Conservation (phyloP, 2,113 vertebrate species). For the Otolemur garnettii region DNA sequence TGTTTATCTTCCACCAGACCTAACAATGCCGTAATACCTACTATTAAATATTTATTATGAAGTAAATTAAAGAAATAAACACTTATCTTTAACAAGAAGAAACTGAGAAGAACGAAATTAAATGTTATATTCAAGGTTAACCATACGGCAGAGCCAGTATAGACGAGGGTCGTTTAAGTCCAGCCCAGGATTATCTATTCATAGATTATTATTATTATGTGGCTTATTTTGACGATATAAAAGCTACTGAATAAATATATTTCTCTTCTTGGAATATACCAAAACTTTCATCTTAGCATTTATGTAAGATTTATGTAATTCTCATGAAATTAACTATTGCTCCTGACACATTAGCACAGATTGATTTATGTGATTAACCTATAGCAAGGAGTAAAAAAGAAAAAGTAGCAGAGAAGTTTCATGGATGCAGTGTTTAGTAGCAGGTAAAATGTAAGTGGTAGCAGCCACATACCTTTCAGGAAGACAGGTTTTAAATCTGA, state of each 20-base stretch:
- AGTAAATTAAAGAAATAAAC: not conserved
- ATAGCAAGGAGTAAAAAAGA: not conserved
- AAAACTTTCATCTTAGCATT: not conserved
- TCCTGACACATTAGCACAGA: not conserved
- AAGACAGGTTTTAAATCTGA: not conserved
- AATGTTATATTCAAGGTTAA: not conserved
- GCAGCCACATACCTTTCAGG: not conserved
- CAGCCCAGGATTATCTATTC: not conserved
- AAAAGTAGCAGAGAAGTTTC: not conserved
- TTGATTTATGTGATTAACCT: not conserved
- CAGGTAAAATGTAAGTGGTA: not conserved
- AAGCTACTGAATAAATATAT: not conserved
- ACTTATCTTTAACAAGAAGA: not conserved
- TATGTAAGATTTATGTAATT: not conserved
- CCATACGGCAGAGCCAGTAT: not conserved
- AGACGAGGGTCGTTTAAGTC: not conserved
- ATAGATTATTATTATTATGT: not conserved
- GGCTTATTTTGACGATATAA: not conserved
- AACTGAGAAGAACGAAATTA: not conserved
- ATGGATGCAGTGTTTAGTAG: not conserved
- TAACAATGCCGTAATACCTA: not conserved
- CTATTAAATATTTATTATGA: not conserved
- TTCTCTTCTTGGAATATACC: not conserved
- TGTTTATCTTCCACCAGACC: too few relatives aligned
- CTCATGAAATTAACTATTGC: not conserved